Conservation (phyloP, 2,797 vertebrate species). For the Pseudochirops corinnae region DNA sequence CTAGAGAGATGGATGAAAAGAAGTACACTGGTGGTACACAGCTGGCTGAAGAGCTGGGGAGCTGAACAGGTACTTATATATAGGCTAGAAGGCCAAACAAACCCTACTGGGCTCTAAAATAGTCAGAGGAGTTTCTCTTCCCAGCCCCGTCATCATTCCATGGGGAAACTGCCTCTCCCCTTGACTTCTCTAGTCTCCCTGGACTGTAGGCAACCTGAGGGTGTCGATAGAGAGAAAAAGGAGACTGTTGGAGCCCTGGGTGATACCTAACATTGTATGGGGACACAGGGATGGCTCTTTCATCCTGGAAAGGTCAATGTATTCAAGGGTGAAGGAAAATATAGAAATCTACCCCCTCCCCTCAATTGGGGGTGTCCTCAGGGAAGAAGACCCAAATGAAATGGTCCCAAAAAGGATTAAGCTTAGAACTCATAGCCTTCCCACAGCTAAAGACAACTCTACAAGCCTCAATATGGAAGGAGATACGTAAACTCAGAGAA, state of each 20-base stretch:
- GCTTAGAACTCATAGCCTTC: neutral
- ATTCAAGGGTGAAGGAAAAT: neutral
- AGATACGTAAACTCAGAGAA: too few relatives aligned
- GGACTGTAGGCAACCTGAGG: neutral
- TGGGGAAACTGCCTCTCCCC: neutral
- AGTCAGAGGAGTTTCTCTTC: neutral
- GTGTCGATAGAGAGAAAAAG: neutral
- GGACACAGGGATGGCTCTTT: neutral
- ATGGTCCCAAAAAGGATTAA: neutral
- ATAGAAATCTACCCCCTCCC: neutral
- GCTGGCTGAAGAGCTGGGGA: neutral
- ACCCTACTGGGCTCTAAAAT: neutral
- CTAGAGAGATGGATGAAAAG: neutral
- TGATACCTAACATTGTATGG: neutral
- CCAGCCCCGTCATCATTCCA: neutral
- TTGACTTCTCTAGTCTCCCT: neutral
- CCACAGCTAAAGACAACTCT: too few relatives aligned
- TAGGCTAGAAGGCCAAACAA: neutral
- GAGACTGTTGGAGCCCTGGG: neutral
- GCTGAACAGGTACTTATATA: neutral
- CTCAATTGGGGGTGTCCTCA: neutral
- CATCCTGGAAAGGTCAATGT: neutral
- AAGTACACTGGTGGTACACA: neutral
- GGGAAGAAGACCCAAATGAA: neutral
- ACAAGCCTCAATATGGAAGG: too few relatives aligned